These are phyloP conservation scores for Pediacus dermestoides DNA, from an alignment of 2,888 invertebrate species.

Conservation along the genomic window DNA sequence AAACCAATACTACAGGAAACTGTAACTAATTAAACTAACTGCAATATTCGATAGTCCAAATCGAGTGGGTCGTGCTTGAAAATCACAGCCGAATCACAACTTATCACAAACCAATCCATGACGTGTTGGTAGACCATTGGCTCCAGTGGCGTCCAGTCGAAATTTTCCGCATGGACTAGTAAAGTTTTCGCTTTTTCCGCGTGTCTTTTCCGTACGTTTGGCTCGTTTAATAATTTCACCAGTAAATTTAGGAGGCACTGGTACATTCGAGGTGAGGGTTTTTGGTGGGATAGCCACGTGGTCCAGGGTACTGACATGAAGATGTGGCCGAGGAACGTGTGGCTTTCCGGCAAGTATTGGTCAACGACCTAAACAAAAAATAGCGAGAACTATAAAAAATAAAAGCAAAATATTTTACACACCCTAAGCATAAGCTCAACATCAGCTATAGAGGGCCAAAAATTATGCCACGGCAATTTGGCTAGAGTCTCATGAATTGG, in stretches of 20 bases:
- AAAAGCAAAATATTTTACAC: no score
- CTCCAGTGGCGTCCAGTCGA: constrained; percentile 65
- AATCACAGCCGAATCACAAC: constrained; percentile 66
- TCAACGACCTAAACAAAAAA: constrained; percentile 54
- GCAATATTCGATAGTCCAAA: constrained; percentile 58
- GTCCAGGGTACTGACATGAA: constrained; percentile 68
- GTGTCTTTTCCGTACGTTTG: constrained; percentile 59
- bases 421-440: constrained; percentile 68
- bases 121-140: constrained; percentile 61
- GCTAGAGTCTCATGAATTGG: constrained; percentile 64
- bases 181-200: constrained; percentile 48
- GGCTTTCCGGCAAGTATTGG: constrained; percentile 66
- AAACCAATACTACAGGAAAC: constrained; percentile 1
- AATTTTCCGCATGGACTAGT: constrained; percentile 59
- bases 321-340: constrained; percentile 67
- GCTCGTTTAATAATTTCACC: constrained; percentile 69
- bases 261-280: constrained; percentile 54
- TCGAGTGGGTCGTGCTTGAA: constrained; percentile 55
- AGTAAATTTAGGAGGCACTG: constrained; percentile 65
- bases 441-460: constrained; percentile 63
- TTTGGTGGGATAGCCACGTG: constrained; percentile 55
- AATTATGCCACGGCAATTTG: constrained; percentile 67
- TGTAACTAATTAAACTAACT: constrained; percentile 47
- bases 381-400: constrained; percentile 4
- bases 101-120: constrained; percentile 71